Evolutionary conservation across 2,113 vertebrate genomes (phyloP).

Genomic region (Accipiter cooperii): DNA sequence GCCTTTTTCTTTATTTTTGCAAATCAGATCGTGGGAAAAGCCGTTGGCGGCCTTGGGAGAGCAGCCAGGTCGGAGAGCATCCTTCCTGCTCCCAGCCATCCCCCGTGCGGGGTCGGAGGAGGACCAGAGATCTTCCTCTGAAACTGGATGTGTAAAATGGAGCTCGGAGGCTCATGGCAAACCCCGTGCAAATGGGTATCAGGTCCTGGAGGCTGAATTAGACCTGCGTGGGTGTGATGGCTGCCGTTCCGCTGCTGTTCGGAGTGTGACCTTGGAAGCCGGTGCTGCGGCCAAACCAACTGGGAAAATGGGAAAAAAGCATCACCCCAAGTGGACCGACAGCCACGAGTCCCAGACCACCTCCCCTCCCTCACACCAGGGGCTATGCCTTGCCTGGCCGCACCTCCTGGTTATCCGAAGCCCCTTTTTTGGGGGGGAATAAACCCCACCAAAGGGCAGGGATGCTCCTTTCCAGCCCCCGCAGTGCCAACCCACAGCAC

Average conservation of each 20-base stretch:
- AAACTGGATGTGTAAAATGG: neutral
- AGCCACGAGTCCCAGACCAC: neutral
- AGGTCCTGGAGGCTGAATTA: neutral
- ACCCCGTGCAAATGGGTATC: neutral
- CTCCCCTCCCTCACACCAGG: neutral
- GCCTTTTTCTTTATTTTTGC: neutral
- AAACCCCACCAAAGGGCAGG: neutral
- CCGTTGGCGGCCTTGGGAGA: fast-evolving
- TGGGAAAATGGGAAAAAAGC: neutral
- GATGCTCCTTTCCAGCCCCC: neutral
- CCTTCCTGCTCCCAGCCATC: neutral
- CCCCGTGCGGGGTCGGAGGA: fast-evolving
- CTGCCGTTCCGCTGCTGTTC: neutral
- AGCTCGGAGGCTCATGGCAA: neutral
- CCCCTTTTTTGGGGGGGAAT: neutral
- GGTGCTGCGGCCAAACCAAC: neutral
- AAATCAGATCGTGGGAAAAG: neutral
- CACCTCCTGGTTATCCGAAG: neutral
- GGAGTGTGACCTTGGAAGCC: neutral
- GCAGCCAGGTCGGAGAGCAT: fast-evolving
- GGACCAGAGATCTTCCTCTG: neutral
- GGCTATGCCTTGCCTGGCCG: fast-evolving
- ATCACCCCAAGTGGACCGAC: fast-evolving
- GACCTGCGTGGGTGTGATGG: fast-evolving
- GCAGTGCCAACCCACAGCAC: fast-evolving